Conservation (phyloP, 1,140 invertebrate genomes). For the Caerostris darwini region DNA sequence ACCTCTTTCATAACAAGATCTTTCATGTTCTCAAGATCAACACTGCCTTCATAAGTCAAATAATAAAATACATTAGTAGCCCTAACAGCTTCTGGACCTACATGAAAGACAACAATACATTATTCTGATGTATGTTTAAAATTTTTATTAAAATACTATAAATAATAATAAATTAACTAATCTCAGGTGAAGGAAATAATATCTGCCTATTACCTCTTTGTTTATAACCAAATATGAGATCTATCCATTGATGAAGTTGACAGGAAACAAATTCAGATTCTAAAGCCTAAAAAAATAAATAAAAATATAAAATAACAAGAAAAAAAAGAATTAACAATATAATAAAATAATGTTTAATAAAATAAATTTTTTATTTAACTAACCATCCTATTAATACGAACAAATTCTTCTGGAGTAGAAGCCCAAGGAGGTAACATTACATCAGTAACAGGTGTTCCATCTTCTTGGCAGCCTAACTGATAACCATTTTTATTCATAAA, state of each 20-base stretch:
- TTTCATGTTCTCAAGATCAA: conserved; percentile 94
- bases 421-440: conserved; percentile 98
- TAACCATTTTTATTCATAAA: conserved; percentile 95
- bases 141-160: not conserved
- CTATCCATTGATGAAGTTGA: conserved; percentile 99
- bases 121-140: too few relatives aligned
- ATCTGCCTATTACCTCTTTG: conserved; percentile 89
- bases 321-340: too few relatives aligned
- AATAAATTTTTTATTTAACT: conserved; percentile 58
- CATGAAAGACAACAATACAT: not conserved
- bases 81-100: conserved; percentile 96
- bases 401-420: conserved; percentile 97
- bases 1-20: conserved; percentile 94
- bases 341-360: too few relatives aligned
- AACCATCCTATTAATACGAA: conserved; percentile 97
- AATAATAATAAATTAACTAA: conserved; percentile 1
- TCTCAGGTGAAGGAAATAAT: not conserved
- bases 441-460: conserved; percentile 90
- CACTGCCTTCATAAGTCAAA: conserved; percentile 98
- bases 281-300: conserved; percentile 87
- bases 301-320: not conserved
- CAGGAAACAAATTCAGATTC: conserved; percentile 99
- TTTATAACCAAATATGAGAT: conserved; percentile 99
- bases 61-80: conserved; percentile 99
- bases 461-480: conserved; percentile 93